Base-by-base conservation (phyloP, 2,797 vertebrate species). In the Pangasius larnaudii region DNA sequence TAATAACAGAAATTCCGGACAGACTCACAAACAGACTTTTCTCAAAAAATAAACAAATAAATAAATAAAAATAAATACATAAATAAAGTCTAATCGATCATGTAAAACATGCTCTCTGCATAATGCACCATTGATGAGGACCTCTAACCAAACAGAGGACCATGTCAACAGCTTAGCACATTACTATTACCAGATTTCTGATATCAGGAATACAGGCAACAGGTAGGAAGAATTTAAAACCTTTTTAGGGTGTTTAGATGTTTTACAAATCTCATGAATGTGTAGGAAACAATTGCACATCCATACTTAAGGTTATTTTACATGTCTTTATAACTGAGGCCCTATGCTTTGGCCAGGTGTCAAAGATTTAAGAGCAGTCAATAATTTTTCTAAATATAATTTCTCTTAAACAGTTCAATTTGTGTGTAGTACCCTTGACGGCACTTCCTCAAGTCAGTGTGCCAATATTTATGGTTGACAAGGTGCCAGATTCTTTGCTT, bases 381-480 rank as follows among this genome's bases (percentile, higher is more conserved):
- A 1, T 6, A 13, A 58, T 27, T 59, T 80, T 24, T 58, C 9
- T 56, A 18, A 16, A 46, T 46, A 75, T 19, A 39, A 10, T 19
- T 71, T 61, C n/a, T 61, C 69, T n/a, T 19, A 7, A 63, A 22
- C 27, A 84, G 27, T 27, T 58, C 22, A 56, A 65, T 65, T 14
- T 71, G 22, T 49, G 0, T 77, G 5, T 30, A 95, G 93, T 93
- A 97, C 96, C 11, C 86, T 90, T 90, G 53, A 7, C 3, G 92
- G 74, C 96, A 96, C 2, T 93, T 90, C 56, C 90, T 95, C 89
- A 94, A 87, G 3, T 95, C 94, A 49, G 95, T 93, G 33, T 97
- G 94, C 97, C 97, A 97, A 82, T 97, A 97, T 2, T 94, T 89
- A 67, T 91, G 67, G 85, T 96, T 97, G 89, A 89, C 65, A 87